Base-by-base conservation (phyloP, 2,797 vertebrate species). In the Leucoraja ocellata region DNA sequence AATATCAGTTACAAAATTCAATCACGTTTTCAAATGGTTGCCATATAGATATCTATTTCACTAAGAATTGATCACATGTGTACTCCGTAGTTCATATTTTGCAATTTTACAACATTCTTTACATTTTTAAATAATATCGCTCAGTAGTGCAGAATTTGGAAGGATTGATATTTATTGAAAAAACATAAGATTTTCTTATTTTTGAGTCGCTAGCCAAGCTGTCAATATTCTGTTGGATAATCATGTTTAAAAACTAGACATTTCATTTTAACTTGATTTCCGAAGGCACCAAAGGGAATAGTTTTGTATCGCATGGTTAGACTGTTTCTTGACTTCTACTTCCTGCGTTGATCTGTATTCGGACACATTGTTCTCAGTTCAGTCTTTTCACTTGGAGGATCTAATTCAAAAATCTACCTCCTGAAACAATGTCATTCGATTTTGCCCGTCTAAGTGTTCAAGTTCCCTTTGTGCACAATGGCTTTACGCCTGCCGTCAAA, bases 151-250 rank as follows among this genome's bases (percentile, higher is more conserved):
- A 73, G 90, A 25, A 68, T 71, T 65, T 68, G n/a, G 39, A 92
- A 23, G 71, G 23, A 4, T 91, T 46, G 68, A 8, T 39, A 23
- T 54, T 76, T 74, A 32, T 73, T 46, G 7, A 23, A 54, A 54
- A 74, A 71, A 11, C 10, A 46, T 21, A 73, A 39, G 10, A 39
- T 91, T 21, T 28, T 76, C n/a, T 36, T 36, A 2, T 61, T 84
- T 91, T 74, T 54, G 68, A 92, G 65, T 21, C 39, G 68, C 68
- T 91, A 74, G 71, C 73, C 71, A 54, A 74, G 73, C 90, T 92
- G 46, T 46, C 84, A 88, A 36, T 65, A 7, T 88, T 88, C 84
- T 68, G 14, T 86, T 88, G 68, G 65, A 61, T 88, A 68, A 88
- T 88, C 84, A 88, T 88, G 84, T 88, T 73, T 36, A 88, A 32